phyloP scores from a whole-genome alignment of 2,888 invertebrate genomes.

The Pedicia rivosa region DNA sequence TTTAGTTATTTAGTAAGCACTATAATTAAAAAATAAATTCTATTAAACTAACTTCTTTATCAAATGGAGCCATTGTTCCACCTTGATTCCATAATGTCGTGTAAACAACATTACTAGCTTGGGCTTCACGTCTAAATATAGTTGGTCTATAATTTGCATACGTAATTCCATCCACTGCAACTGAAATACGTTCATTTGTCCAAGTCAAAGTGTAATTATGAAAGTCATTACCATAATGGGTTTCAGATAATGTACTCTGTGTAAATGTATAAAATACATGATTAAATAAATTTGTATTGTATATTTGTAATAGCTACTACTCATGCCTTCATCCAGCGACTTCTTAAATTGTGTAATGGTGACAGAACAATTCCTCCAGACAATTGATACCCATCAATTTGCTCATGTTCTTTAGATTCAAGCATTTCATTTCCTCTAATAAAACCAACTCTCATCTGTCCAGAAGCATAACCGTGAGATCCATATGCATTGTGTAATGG shows the following conservation, averaged over 20 bases:
- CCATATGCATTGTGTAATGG: constrained; percentile 49
- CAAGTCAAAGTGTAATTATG: constrained; percentile 56
- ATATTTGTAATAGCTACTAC: constrained; percentile 12
- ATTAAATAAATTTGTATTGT: too few species aligned
- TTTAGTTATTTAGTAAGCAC: constrained; percentile 3
- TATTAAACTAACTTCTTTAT: constrained; percentile 46
- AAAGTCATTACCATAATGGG: constrained; percentile 39
- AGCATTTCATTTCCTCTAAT: constrained; percentile 42
- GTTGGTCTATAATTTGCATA: constrained; percentile 29
- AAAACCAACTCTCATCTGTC: constrained; percentile 55
- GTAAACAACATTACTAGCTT: constrained; percentile 16
- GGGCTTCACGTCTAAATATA: constrained; percentile 25
- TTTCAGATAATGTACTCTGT: constrained; percentile 23
- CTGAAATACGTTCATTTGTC: constrained; percentile 27
- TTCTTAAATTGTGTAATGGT: constrained; percentile 23
- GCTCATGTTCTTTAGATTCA: constrained; percentile 14
- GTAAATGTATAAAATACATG: too few species aligned
- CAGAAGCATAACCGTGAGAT: constrained; percentile 38
- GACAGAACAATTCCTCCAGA: constrained; percentile 20
- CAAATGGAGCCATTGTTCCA: constrained; percentile 51
- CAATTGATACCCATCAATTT: constrained; percentile 20
- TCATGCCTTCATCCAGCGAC: constrained; percentile 25
- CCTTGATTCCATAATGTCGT: constrained; percentile 41
- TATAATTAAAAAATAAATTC: constrained; percentile 5
- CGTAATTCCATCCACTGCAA: constrained; percentile 37